Base-by-base conservation (phyloP, 2,113 vertebrate genomes). In the Notothenia coriiceps region DNA sequence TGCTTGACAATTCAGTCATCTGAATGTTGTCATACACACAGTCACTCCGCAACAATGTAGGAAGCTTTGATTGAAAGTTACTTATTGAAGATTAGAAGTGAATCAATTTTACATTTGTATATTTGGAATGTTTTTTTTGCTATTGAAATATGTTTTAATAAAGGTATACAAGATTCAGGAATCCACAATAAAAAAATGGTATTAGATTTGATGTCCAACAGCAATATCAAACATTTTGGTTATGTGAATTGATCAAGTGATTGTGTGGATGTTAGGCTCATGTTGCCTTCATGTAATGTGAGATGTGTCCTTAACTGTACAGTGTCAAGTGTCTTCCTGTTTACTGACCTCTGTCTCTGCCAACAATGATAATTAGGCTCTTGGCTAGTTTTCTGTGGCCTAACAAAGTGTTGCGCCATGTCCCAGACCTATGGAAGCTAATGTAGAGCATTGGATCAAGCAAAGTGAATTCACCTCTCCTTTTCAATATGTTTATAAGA, bases 251-350 rank as follows among this genome's bases (percentile, higher is more conserved):
- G 35, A n/a, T 54, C 17, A 17, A 3, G 12, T 25, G 22, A 29
- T 35, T 10, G 2, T 51, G 20, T 57, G 33, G 25, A 18, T 71
- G 69, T 59, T 73, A 47, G 35, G 66, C 47, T 73, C 59, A 67
- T 49, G 61, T 54, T 60, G 35, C 20, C 69, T 15, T 64, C 25
- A 5, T 33, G 49, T 7, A 43, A 64, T n/a, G 14, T 20, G 3
- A 35, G 35, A 18, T 44, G 10, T 77, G 64, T 77, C 79, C 65
- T 85, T 52, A 56, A 3, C 60, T 43, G 25, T 13, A 33, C 44
- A 70, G 67, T 60, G 57, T 74, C 8, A 0, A 25, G 25, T 67
- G n/a, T 73, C 29, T 52, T 77, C 67, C 55, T 84, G 72, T 82
- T 77, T 49, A 70, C 69, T 61, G 17, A 47, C 12, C 43, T 56